Evolutionary conservation across 1,140 invertebrate species (phyloP).

Genomic region (Ganaspis sp.): DNA sequence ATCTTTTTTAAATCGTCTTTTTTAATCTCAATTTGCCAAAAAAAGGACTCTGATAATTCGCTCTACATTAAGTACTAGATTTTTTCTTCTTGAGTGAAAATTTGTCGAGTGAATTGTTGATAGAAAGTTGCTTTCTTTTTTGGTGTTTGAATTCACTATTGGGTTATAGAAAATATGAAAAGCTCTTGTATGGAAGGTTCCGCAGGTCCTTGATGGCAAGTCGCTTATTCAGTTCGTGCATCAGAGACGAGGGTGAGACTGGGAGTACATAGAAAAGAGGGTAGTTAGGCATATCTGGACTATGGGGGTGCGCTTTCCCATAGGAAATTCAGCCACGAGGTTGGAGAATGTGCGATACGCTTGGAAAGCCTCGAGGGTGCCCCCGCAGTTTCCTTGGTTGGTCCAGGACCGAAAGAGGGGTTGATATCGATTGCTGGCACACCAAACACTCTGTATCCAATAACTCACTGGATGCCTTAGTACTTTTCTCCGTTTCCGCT

Average conservation of each 20-base stretch:
- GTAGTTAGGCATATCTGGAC: slow-evolving; percentile 56
- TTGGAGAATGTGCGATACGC: slow-evolving; percentile 39
- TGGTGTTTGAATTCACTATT: background rate
- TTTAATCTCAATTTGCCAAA: too few relatives aligned
- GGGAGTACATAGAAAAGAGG: slow-evolving; percentile 47
- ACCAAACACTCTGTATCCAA: slow-evolving; percentile 22
- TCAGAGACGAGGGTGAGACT: slow-evolving; percentile 20
- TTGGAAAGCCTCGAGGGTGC: slow-evolving; percentile 61
- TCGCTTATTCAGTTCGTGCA: slow-evolving; percentile 30
- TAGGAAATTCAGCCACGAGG: slow-evolving; percentile 27
- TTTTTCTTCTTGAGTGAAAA: background rate
- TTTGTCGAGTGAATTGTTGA: background rate
- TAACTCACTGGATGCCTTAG: slow-evolving; percentile 2
- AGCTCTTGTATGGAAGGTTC: slow-evolving; percentile 20
- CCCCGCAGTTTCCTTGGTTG: slow-evolving; percentile 60
- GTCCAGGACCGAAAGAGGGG: slow-evolving; percentile 51
- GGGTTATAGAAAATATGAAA: slow-evolving; percentile 51
- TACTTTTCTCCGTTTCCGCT: background rate
- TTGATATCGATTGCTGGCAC: slow-evolving; percentile 67
- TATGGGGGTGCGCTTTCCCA: slow-evolving; percentile 1
- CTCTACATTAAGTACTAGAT: too few relatives aligned
- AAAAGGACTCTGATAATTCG: too few relatives aligned
- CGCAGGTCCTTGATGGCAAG: slow-evolving; percentile 28
- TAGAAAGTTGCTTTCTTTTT: background rate
- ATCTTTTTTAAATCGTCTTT: too few relatives aligned